Conservation (phyloP, 2,113 vertebrate genomes). For the Eurystomus gularis region DNA sequence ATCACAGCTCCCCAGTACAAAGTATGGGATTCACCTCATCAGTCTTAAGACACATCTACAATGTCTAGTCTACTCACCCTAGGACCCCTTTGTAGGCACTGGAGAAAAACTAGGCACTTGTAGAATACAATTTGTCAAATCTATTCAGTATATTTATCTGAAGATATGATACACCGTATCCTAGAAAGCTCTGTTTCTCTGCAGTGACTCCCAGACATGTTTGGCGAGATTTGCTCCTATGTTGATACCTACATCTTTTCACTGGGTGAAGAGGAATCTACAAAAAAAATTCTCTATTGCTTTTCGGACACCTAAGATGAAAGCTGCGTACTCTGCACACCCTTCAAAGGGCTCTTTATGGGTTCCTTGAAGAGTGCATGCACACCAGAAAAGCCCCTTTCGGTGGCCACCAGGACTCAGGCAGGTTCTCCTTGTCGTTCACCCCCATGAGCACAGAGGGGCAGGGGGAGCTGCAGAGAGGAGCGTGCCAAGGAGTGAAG, state of each 20-base stretch:
- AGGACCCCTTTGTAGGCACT: neutral
- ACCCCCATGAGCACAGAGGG: rapidly evolving
- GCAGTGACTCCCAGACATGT: neutral
- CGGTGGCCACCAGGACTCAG: rapidly evolving
- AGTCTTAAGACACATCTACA: neutral
- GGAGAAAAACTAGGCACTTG: neutral
- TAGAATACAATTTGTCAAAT: neutral
- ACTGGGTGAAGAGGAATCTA: neutral
- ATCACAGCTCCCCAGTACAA: neutral
- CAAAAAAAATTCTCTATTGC: neutral
- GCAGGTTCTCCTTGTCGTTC: neutral
- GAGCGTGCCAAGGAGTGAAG: neutral
- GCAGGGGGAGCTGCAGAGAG: neutral
- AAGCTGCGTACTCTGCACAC: rapidly evolving
- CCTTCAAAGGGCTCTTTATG: neutral
- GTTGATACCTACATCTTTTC: neutral
- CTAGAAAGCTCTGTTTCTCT: neutral
- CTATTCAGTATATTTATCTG: neutral
- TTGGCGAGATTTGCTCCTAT: neutral
- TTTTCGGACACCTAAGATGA: neutral
- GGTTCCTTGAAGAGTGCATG: neutral
- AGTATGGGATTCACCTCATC: neutral
- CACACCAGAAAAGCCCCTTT: neutral
- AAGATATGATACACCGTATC: neutral
- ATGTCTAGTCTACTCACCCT: neutral